These are phyloP conservation scores for Sitophilus oryzae DNA, from an alignment of 1,140 invertebrate species.

Conservation along the genomic window DNA sequence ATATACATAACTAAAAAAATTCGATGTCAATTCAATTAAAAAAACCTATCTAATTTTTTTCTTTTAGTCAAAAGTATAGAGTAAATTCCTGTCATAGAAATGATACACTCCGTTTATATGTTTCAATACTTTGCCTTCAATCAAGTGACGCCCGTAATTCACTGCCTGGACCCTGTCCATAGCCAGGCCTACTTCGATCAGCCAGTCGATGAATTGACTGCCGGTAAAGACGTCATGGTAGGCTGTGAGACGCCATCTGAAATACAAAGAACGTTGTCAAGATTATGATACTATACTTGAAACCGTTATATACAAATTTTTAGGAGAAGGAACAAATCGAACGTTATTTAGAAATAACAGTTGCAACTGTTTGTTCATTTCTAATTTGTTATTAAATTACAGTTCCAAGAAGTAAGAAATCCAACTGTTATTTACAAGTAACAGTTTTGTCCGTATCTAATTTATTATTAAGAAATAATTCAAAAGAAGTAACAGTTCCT, in stretches of 20 bases:
- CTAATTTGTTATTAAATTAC: no score
- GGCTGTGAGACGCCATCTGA: conserved; percentile 63
- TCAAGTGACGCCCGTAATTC: conserved; percentile 73
- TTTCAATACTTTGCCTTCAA: conserved; percentile 74
- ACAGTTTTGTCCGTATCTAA: no score
- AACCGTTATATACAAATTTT: no score
- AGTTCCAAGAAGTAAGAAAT: no score
- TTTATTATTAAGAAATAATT: no score
- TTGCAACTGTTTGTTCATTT: no score
- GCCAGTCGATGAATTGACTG: conserved; percentile 78
- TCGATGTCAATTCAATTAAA: neutral
- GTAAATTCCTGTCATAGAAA: conserved; percentile 66
- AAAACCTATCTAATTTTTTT: neutral
- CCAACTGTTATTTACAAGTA: no score
- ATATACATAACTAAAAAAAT: neutral
- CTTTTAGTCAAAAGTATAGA: conserved; percentile 57
- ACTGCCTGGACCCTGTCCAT: conserved; percentile 69
- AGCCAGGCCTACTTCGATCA: conserved; percentile 71
- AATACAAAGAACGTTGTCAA: conserved; percentile 31
- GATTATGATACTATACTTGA: no score
- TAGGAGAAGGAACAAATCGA: no score
- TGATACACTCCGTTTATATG: conserved; percentile 78
- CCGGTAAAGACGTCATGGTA: conserved; percentile 80
- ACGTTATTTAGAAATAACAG: no score
- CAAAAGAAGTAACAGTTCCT: no score